Percentiles rank a stretch among this genome's conserved stretches.
Evolutionary conservation across 1,140 invertebrate species (phyloP).

Genomic region (Pemphigus obesinymphae): DNA sequence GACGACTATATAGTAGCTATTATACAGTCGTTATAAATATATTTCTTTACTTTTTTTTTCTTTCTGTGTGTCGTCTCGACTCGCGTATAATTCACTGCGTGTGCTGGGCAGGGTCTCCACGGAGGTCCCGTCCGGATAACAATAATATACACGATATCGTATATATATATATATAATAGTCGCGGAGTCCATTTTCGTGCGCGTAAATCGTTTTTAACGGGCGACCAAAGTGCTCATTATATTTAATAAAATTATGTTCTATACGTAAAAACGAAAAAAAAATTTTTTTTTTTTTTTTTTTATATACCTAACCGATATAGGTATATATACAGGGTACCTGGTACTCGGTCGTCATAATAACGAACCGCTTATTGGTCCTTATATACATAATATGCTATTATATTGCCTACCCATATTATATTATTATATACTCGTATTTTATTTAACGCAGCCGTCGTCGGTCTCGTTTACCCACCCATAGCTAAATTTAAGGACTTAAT

Average conservation of each 20-base stretch:
- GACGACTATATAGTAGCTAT: background rate
- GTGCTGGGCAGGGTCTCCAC: background rate
- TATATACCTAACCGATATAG: background rate
- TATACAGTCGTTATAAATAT: background rate
- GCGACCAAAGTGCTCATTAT: background rate
- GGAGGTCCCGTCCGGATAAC: background rate
- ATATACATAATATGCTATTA: background rate
- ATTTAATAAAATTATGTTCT: background rate
- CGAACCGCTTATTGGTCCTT: background rate
- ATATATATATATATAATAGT: background rate
- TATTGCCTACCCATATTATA: no score
- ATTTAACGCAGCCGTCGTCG: background rate
- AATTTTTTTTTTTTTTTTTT: no score
- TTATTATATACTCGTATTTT: no score
- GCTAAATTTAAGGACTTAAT: background rate
- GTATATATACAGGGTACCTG: background rate
- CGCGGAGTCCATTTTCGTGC: background rate
- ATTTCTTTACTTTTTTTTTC: background rate
- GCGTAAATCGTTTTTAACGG: slow-evolving; percentile 23
- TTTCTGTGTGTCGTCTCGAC: background rate
- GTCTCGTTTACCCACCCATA: background rate
- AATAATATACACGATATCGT: no score
- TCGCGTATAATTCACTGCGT: background rate
- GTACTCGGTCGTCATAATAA: no score
- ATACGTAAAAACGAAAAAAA: background rate